phyloP scores from a whole-genome alignment of 2,888 invertebrate species.

The Lathronympha strigana region DNA sequence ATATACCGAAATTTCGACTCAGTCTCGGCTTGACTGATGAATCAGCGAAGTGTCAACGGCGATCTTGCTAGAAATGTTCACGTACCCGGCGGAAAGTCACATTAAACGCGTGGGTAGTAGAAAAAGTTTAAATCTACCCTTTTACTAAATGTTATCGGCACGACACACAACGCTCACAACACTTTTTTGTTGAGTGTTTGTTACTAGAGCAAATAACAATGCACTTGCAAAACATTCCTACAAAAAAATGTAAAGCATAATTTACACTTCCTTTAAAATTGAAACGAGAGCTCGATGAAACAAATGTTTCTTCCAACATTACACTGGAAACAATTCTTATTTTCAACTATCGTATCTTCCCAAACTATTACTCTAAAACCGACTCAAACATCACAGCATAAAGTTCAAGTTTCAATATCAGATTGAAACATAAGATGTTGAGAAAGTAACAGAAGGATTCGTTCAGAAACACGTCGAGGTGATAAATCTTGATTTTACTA shows the following conservation, averaged over 20 bases:
- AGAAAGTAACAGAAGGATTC: background rate
- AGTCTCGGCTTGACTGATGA: too few species aligned
- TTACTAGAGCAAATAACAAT: too few species aligned
- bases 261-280: constrained; percentile 9
- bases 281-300: constrained; percentile 3
- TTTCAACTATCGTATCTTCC: background rate
- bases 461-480: constrained; percentile 2
- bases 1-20: too few species aligned
- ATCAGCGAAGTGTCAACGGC: too few species aligned
- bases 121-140: too few species aligned
- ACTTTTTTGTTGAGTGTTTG: too few species aligned
- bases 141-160: too few species aligned
- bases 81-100: too few species aligned
- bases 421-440: background rate
- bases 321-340: background rate
- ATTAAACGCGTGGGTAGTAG: too few species aligned
- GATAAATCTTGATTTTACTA: constrained; percentile 20
- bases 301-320: background rate
- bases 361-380: background rate
- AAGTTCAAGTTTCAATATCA: background rate
- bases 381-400: background rate
- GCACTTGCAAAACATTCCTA: background rate
- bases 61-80: too few species aligned
- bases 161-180: too few species aligned
- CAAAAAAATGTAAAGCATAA: background rate